Evolutionary conservation across 2,797 vertebrate species (phyloP).

Genomic region (Scarus forsteni): DNA sequence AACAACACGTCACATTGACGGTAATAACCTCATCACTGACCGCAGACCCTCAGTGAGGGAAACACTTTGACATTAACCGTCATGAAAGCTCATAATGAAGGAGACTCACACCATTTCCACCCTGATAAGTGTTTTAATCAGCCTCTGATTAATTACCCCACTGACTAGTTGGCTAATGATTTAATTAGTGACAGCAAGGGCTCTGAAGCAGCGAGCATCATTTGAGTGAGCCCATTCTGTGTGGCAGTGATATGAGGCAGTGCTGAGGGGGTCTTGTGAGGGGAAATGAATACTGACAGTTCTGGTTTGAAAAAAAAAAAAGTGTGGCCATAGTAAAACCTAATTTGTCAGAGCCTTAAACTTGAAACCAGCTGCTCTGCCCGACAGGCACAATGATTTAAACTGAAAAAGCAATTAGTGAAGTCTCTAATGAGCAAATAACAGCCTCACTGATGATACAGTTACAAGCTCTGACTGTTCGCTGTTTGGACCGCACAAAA

Average conservation of each 20-base stretch:
- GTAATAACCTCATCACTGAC: conserved; percentile 37
- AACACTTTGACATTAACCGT: conserved; percentile 46
- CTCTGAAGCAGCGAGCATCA: conserved; percentile 48
- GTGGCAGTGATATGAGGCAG: conserved; percentile 33
- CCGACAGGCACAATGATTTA: conserved; percentile 30
- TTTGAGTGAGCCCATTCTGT: conserved; percentile 56
- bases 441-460: conserved; percentile 12
- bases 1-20: not conserved
- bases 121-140: conserved; percentile 74
- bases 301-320: conserved; percentile 10
- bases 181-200: conserved; percentile 71
- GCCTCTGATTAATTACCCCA: conserved; percentile 72
- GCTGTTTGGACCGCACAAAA: not conserved
- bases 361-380: conserved; percentile 47
- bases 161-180: conserved; percentile 71
- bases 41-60: conserved; percentile 26
- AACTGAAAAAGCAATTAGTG: conserved; percentile 12
- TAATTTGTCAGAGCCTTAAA: conserved; percentile 50
- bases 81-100: conserved; percentile 57
- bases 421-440: conserved; percentile 33
- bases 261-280: conserved; percentile 46
- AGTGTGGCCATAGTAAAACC: conserved; percentile 34
- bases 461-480: not conserved
- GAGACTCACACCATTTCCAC: conserved; percentile 53
- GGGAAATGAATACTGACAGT: conserved; percentile 42